Conservation (phyloP, 2,797 vertebrate species). For the Catharus ustulatus region DNA sequence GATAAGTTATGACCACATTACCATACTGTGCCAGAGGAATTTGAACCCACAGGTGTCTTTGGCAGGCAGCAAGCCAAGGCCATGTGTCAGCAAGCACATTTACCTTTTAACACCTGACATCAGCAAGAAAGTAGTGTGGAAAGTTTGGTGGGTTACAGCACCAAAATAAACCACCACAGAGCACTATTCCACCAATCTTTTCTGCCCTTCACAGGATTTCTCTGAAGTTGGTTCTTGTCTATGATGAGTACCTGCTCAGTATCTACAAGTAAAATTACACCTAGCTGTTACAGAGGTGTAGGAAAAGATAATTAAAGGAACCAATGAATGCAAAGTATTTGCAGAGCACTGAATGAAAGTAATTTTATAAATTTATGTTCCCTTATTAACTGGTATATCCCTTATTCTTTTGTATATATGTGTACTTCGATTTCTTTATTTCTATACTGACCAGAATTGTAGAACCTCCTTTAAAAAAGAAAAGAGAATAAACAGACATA, state of each 20-base stretch:
- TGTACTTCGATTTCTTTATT: not conserved
- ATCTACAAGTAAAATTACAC: not conserved
- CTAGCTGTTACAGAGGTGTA: not conserved
- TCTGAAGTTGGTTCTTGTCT: not conserved
- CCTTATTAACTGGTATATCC: not conserved
- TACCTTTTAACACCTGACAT: not conserved
- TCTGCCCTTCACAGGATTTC: not conserved
- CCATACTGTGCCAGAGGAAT: not conserved
- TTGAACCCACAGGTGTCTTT: slow-evolving; percentile 4
- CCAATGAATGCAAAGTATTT: not conserved
- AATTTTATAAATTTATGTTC: not conserved
- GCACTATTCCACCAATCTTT: not conserved
- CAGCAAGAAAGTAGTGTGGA: not conserved
- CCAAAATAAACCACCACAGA: not conserved
- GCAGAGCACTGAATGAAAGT: not conserved
- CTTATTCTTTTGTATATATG: not conserved
- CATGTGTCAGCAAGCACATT: not conserved
- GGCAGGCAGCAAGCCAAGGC: not conserved
- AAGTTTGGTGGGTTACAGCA: not conserved
- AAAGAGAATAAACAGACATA: not conserved
- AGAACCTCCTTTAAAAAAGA: not conserved
- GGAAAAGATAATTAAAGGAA: not conserved
- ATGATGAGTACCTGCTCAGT: not conserved
- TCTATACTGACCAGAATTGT: not conserved
- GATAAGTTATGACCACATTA: not conserved